Evolutionary conservation across 2,113 vertebrate genomes (phyloP).

Genomic region (Elachura formosa): DNA sequence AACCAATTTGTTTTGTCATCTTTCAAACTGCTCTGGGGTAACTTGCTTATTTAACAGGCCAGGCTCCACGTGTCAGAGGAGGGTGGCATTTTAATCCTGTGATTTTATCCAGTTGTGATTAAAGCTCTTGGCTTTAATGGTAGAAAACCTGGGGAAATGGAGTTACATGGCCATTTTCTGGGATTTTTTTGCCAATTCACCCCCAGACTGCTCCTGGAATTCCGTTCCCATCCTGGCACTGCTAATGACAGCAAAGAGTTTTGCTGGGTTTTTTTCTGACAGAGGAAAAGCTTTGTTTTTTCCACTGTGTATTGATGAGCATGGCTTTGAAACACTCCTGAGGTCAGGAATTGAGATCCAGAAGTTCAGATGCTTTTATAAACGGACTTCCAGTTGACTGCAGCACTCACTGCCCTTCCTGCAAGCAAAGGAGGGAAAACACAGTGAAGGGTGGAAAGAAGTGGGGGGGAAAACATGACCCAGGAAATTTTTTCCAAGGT

Average conservation of each 20-base stretch:
- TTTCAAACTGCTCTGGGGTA: background rate
- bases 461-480: background rate
- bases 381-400: background rate
- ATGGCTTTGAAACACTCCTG: background rate
- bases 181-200: background rate
- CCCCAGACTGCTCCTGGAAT: background rate
- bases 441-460: rapidly evolving
- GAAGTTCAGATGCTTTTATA: background rate
- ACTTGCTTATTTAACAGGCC: background rate
- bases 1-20: background rate
- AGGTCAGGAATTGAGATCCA: background rate
- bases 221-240: background rate
- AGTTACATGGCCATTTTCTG: background rate
- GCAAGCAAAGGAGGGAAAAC: background rate
- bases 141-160: background rate
- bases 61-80: background rate
- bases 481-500: background rate
- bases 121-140: background rate
- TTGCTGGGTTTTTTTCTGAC: background rate
- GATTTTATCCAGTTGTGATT: background rate
- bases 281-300: background rate
- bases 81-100: background rate
- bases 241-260: background rate
- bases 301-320: background rate
- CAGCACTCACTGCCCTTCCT: background rate